Evolutionary conservation across 37 sponge, comb jelly and placozoan genomes (phyloP), one percentile per base, ranked within the genome.

Genomic region (Haliclona indistincta): DNA sequence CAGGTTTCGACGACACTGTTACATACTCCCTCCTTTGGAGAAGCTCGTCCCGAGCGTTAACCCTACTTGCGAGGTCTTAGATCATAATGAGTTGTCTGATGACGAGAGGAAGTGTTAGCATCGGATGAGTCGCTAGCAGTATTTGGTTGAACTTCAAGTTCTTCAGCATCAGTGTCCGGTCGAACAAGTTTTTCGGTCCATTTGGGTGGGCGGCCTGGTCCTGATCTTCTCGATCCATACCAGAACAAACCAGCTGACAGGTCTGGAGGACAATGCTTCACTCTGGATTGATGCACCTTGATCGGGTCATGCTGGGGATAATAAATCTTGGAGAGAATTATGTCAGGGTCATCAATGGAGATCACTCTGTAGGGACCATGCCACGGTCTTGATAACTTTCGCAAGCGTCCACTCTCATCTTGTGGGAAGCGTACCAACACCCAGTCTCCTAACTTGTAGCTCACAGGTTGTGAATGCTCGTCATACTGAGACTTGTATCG

Each of bases 361-460:
- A 30, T 17, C 15, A 78, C 41, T 1, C 73, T 5, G 38, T 71
- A 78, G 4, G 83, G 83, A 8, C 83, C 53, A 51, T 66, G 65
- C 83, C 83, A 82, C 40, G 76, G 83, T 36, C 83, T 1, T 2
- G 83, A 82, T 10, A 82, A 60, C 42, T 82, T 82, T 44, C 83
- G 23, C 37, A 43, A 26, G 54, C 75, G 75, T 20, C 83, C 76
- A 1, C 43, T 56, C 56, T 72, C 74, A 23, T 72, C 74, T 8
- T 13, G 28, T 10, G 74, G 74, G 34, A 72, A 72, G 10, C 28
- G 62, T 63, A 72, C 26, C 20, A 72, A 23, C 7, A 64, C 74
- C 74, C 74, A 72, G 55, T 65, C 54, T 38, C 76, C 76, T 25
- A 64, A 1, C 30, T 37, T 30, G 43, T 42, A 61, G 1, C 3